Conservation (phyloP, 2,113 vertebrate genomes). For the Epinephelus fuscoguttatus region DNA sequence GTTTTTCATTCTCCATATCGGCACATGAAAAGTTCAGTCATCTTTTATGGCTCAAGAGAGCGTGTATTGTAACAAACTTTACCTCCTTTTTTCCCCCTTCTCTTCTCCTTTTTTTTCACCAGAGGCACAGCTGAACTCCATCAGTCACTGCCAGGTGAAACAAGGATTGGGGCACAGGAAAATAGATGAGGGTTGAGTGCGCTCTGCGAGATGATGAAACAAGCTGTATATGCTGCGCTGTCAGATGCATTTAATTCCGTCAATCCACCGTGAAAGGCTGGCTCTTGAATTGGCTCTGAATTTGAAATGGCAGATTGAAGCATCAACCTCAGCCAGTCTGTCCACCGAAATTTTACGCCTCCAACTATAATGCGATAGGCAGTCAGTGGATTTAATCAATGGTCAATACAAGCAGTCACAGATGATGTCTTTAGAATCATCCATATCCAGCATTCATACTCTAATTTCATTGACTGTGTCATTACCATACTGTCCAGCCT, state of each 20-base stretch:
- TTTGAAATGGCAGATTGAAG: constrained; percentile 19
- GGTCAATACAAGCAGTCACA: neutral
- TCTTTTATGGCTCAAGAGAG: constrained; percentile 42
- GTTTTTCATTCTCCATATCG: constrained; percentile 51
- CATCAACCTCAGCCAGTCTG: constrained; percentile 8
- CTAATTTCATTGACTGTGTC: constrained; percentile 9
- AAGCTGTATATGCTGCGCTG: constrained; percentile 24
- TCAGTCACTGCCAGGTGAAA: constrained; percentile 70
- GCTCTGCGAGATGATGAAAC: constrained; percentile 44
- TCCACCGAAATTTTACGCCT: constrained; percentile 3
- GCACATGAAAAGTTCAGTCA: constrained; percentile 55
- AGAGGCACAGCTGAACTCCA: constrained; percentile 56
- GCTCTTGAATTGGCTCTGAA: constrained; percentile 24
- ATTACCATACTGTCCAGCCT: neutral
- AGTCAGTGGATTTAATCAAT: constrained; percentile 12
- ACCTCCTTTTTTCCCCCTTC: neutral
- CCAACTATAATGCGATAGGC: neutral
- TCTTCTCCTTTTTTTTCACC: constrained; percentile 6
- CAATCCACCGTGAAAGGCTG: constrained; percentile 11
- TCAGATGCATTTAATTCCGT: constrained; percentile 43
- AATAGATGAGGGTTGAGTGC: constrained; percentile 41
- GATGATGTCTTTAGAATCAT: neutral
- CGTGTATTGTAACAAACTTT: constrained; percentile 36
- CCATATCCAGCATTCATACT: neutral
- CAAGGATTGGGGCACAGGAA: constrained; percentile 12